Base-by-base conservation (phyloP, 2,797 vertebrate genomes). In the Tokudaia tokunoshimensis region DNA sequence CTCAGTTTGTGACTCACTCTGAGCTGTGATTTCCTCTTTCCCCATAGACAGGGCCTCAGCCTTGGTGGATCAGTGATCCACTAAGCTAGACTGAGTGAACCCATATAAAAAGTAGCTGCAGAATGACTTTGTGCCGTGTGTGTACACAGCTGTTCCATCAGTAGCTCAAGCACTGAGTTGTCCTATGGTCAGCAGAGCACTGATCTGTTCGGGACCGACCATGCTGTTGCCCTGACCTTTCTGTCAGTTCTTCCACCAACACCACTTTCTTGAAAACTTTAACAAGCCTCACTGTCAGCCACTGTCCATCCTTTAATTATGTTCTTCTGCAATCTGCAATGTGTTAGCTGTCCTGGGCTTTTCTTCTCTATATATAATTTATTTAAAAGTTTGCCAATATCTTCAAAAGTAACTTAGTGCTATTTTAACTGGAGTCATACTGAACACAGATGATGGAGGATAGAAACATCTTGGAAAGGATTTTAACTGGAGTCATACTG, bases 1-100 rank as follows among this genome's bases (percentile, higher is more conserved):
- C n/a, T 72, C 93, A 57, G 63, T 65, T 95, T 93, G 81, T 26
- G 61, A 87, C 44, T 22, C 34, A 78, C 57, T 44, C n/a, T n/a
- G 34, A 70, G 34, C 47, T 87, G 20, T 72, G n/a, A 75, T 31
- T 44, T 50, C 50, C 31, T 34, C 9, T n/a, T 31, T 84, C 82
- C 1, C 41, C 29, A 37, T 1, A 82, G 57, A 17, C 6, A 82
- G n/a, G 4, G 57, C 7, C 80, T 79, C 15, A 14, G 79, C 47
- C 79, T 57, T 8, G 8, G 63, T 47, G 3, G 19, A 34, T 14
- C 20, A 17, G 47, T 24, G 26, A 34, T 37, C 34, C 20, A 26
- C 34, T 37, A 13, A 52, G 24, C 14, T 7, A 70, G 34, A 37
- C 20, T 80, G 19, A 91, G 41, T 75, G 87, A 67, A 19, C 55